Base-by-base conservation (phyloP, 2,888 invertebrate genomes). In the Tinea semifulvella region DNA sequence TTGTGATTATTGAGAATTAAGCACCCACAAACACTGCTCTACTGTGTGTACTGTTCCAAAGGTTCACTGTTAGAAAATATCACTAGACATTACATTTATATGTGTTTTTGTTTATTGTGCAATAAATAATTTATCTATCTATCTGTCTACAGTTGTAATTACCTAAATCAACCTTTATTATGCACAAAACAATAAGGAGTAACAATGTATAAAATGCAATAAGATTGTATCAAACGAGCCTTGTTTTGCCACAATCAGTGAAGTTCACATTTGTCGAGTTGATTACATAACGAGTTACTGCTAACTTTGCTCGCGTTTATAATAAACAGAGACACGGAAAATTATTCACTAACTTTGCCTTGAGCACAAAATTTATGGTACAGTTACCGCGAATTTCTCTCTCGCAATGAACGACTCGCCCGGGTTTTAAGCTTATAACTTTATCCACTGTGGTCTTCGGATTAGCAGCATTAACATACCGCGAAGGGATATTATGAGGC, bases 281-380 rank as follows among this genome's bases (percentile, higher is more conserved):
- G 67, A 70, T 74, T 71, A 68, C 64, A 62, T 61, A 67, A 63
- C 65, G 64, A 68, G 65, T 68, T 61, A 57, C 61, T 55, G 58
- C 60, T 57, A 72, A 74, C 73, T 74, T 72, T 61, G 58, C 38
- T 60, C 58, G 73, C 58, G 73, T 68, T 70, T 70, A 76, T 72
- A 74, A 75, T 75, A 74, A 75, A 75, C 77, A 76, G 75, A 75
- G 73, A 76, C 74, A 75, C 65, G 68, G 72, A 71, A 71, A 75
- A 76, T 77, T 76, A 76, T 76, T 76, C 74, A 65, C 66, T 65
- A 75, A 77, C 73, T 76, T 77, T 66, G 63, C 55, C 62, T 65
- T 62, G 68, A 70, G 68, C 65, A 63, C 58, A 61, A 69, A 76
- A 76, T 77, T 76, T 77, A 76, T 76, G 73, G 73, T 70, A 72